Conservation (phyloP, 2,888 invertebrate genomes). For the Aleiodes leptofemur region DNA sequence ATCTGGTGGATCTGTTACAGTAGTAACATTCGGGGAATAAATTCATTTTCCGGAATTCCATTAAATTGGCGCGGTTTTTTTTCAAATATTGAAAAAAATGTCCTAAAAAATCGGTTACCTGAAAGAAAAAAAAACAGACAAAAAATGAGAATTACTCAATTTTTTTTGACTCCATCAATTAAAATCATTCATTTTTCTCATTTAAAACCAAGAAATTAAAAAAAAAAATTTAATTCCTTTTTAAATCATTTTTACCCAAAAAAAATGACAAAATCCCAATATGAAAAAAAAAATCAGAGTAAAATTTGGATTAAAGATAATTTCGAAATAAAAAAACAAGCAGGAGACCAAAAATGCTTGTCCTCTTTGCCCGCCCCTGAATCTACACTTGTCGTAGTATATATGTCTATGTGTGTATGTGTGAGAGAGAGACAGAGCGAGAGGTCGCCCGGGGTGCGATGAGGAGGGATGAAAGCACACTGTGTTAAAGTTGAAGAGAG, state of each 20-base stretch:
- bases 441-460: constrained; percentile 45
- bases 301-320: background rate
- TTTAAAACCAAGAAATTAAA: too few species aligned
- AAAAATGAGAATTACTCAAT: background rate
- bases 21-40: constrained; percentile 26
- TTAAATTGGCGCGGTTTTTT: constrained; percentile 44
- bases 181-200: too few species aligned
- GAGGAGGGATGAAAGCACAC: constrained; percentile 19
- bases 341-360: background rate
- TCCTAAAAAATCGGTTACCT: background rate
- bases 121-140: background rate
- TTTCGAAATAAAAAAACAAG: too few species aligned
- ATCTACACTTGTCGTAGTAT: background rate
- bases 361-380: background rate
- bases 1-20: constrained; percentile 49
- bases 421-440: constrained; percentile 48
- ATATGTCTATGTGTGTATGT: background rate
- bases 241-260: too few species aligned
- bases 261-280: too few species aligned
- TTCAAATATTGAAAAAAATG: constrained; percentile 11
- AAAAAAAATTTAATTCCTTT: too few species aligned
- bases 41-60: background rate
- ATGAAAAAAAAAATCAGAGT: too few species aligned
- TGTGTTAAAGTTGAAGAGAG: constrained; percentile 23
- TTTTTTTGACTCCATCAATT: background rate